phyloP scores from a whole-genome alignment of 2,888 invertebrate genomes.

The Tachina grossa region DNA sequence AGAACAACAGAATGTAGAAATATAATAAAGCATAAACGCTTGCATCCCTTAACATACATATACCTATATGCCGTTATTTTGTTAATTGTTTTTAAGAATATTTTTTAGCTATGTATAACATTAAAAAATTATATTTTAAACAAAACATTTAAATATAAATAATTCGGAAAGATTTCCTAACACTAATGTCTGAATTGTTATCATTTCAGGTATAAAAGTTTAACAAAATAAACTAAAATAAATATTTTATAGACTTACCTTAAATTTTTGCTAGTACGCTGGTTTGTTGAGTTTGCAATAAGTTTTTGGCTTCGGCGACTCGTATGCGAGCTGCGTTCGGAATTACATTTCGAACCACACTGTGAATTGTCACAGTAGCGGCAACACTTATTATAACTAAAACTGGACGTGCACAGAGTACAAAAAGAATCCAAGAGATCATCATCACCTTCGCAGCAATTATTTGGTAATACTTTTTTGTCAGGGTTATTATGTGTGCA shows the following conservation, averaged over 20 bases:
- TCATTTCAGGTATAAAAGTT: slow-evolving; percentile 26
- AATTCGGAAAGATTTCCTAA: slow-evolving; percentile 31
- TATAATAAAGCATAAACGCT: slow-evolving; percentile 11
- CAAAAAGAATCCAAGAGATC: slow-evolving; percentile 81
- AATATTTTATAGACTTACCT: slow-evolving; percentile 61
- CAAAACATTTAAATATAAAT: slow-evolving; percentile 5
- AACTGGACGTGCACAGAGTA: slow-evolving; percentile 82
- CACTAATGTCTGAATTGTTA: neutral
- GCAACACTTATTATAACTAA: slow-evolving; percentile 82
- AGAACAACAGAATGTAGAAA: slow-evolving; percentile 80
- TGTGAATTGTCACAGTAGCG: slow-evolving; percentile 81
- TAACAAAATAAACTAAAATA: slow-evolving; percentile 5
- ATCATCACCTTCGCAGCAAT: slow-evolving; percentile 72
- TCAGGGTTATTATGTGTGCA: slow-evolving; percentile 48
- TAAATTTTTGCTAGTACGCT: slow-evolving; percentile 35
- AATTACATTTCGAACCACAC: slow-evolving; percentile 81
- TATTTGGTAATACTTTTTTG: slow-evolving; percentile 24
- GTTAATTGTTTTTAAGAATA: slow-evolving; percentile 68
- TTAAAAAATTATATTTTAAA: slow-evolving; percentile 40
- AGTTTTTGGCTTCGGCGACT: slow-evolving; percentile 72
- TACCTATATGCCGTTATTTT: slow-evolving; percentile 57
- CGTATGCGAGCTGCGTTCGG: slow-evolving; percentile 76
- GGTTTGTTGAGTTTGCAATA: slow-evolving; percentile 6
- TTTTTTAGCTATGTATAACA: slow-evolving; percentile 26
- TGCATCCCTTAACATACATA: slow-evolving; percentile 40